phyloP scores from a whole-genome alignment of 2,113 vertebrate species.

The Strix uralensis region DNA sequence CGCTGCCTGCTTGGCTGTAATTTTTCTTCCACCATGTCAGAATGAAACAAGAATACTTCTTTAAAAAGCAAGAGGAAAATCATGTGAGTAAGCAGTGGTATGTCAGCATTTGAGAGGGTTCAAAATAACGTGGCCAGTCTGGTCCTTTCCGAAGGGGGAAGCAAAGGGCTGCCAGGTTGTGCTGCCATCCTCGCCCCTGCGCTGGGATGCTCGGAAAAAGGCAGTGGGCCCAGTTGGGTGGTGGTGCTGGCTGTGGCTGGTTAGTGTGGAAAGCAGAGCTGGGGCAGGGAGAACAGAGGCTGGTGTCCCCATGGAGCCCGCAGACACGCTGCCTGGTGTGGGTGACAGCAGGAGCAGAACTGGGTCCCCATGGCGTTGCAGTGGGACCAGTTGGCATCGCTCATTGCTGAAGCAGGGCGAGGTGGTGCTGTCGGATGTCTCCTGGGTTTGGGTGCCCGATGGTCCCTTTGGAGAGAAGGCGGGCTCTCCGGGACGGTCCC shows the following conservation, averaged over 20 bases:
- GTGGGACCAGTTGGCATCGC: background rate
- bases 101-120: background rate
- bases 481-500: accelerated
- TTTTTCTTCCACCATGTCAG: slow-evolving; percentile 30
- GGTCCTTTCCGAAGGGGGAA: background rate
- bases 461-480: background rate
- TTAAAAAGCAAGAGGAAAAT: slow-evolving; percentile 39
- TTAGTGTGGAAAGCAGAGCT: background rate
- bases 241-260: background rate
- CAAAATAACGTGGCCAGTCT: background rate
- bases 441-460: background rate
- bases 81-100: background rate
- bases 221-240: accelerated
- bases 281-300: background rate
- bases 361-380: accelerated
- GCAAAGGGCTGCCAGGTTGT: background rate
- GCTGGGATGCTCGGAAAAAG: accelerated
- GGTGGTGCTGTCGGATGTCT: background rate
- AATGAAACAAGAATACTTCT: slow-evolving; percentile 33
- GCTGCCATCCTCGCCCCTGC: accelerated
- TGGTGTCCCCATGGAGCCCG: background rate
- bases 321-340: accelerated
- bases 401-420: background rate
- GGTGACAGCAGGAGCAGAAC: background rate
- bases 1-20: background rate